Evolutionary conservation across 2,888 invertebrate genomes (phyloP).

Genomic region (Drosophila robusta): DNA sequence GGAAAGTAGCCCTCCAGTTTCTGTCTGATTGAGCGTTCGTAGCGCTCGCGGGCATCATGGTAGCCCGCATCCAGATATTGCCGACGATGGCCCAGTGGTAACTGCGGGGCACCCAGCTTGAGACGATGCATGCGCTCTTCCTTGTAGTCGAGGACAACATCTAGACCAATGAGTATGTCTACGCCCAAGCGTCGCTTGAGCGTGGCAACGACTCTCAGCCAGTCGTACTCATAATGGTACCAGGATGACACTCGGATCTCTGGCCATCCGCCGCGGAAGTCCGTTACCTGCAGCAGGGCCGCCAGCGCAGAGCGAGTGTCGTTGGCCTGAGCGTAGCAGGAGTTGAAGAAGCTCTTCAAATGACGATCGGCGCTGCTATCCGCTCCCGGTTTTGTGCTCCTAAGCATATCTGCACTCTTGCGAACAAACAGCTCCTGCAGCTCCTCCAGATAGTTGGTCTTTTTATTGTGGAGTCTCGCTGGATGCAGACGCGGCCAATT

Average conservation of each 20-base stretch:
- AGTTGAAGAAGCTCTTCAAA: conserved; percentile 78
- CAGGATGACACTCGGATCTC: conserved; percentile 68
- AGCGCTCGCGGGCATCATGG: conserved; percentile 54
- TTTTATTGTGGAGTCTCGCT: conserved; percentile 50
- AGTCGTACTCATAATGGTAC: conserved; percentile 81
- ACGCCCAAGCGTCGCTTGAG: conserved; percentile 78
- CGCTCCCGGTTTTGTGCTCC: conserved; percentile 32
- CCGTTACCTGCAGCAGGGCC: conserved; percentile 66
- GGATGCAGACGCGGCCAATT: conserved; percentile 80
- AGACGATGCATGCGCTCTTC: conserved; percentile 78
- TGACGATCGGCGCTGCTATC: conserved; percentile 74
- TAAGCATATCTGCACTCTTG: conserved; percentile 80
- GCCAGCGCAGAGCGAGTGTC: conserved; percentile 57
- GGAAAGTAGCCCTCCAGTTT: conserved; percentile 75
- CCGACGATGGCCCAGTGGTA: conserved; percentile 64
- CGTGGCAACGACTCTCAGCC: conserved; percentile 78
- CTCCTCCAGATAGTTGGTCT: conserved; percentile 76
- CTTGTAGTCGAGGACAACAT: conserved; percentile 79
- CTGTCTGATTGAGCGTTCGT: conserved; percentile 57
- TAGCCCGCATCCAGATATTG: conserved; percentile 64
- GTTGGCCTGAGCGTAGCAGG: conserved; percentile 68
- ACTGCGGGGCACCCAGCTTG: conserved; percentile 79
- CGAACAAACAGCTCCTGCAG: conserved; percentile 76
- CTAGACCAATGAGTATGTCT: conserved; percentile 81
- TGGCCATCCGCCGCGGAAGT: conserved; percentile 83